Conservation (phyloP, 2,113 vertebrate genomes). For the Trogon surrucura region DNA sequence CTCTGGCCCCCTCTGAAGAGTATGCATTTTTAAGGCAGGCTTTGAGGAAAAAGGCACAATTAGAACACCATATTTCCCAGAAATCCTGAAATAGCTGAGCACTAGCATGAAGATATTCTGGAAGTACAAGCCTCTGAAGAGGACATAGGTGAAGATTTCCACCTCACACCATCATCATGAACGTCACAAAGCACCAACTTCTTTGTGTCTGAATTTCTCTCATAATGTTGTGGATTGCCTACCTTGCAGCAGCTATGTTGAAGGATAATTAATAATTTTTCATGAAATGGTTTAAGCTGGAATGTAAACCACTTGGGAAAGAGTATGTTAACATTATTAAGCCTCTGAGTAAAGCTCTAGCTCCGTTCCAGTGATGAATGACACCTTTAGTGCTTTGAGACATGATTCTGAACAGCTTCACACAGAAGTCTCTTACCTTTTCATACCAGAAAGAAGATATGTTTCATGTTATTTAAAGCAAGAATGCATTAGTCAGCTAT, state of each 20-base stretch:
- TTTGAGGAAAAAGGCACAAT: not conserved
- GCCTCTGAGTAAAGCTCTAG: not conserved
- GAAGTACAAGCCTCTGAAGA: not conserved
- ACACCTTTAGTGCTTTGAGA: not conserved
- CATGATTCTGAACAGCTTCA: not conserved
- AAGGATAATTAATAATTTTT: not conserved
- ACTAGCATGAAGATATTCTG: not conserved
- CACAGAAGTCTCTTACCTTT: not conserved
- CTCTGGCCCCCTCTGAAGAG: not conserved
- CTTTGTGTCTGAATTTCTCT: not conserved
- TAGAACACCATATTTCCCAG: not conserved
- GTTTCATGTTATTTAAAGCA: not conserved
- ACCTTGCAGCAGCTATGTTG: not conserved
- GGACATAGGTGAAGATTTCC: not conserved
- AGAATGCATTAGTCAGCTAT: not conserved
- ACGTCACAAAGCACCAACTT: not conserved
- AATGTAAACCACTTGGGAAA: not conserved
- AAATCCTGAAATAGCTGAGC: not conserved
- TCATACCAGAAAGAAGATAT: not conserved
- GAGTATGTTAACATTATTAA: not conserved
- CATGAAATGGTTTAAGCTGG: not conserved
- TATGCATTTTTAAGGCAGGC: not conserved
- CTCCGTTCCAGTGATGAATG: not conserved
- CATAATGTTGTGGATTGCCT: not conserved
- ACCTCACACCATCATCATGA: not conserved